phyloP scores from a whole-genome alignment of 2,888 invertebrate genomes.

The Isoperla grammatica region DNA sequence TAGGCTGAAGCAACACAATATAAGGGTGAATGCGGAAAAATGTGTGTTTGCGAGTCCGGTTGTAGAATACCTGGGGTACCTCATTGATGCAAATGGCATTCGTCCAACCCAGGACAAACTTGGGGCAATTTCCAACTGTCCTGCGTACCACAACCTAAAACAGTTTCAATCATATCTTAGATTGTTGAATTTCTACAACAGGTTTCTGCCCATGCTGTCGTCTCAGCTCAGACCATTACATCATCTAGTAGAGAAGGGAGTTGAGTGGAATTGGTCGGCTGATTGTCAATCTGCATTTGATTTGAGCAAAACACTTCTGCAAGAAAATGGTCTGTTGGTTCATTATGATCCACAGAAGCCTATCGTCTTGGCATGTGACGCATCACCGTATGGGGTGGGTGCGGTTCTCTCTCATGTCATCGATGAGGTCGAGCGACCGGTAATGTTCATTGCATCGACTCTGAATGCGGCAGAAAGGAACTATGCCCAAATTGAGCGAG shows the following conservation, averaged over 20 bases:
- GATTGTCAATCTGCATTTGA: background rate
- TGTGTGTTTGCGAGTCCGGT: slow-evolving; percentile 31
- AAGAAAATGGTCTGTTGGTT: background rate
- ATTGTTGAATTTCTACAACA: slow-evolving; percentile 11
- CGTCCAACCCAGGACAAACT: background rate
- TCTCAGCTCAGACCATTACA: background rate
- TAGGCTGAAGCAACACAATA: slow-evolving; percentile 31
- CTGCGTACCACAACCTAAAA: background rate
- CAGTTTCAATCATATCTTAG: slow-evolving; percentile 1
- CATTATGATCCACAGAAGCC: background rate
- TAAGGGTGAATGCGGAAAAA: slow-evolving; percentile 33
- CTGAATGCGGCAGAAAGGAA: background rate
- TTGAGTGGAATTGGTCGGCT: background rate
- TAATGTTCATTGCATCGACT: slow-evolving; percentile 1
- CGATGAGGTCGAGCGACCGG: background rate
- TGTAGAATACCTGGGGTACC: slow-evolving; percentile 35
- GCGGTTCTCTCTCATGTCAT: slow-evolving; percentile 15
- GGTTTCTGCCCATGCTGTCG: slow-evolving; percentile 7
- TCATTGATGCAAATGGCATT: background rate
- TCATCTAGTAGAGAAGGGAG: background rate
- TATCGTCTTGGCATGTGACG: slow-evolving; percentile 1
- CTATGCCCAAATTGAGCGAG: background rate
- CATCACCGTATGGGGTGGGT: slow-evolving; percentile 11
- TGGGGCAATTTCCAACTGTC: background rate
- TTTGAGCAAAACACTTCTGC: background rate